A percentile compares a stretch with the other conserved stretches of the same genome.
Evolutionary conservation across 2,797 vertebrate species (phyloP).

Genomic region (Periophthalmus magnuspinnatus): DNA sequence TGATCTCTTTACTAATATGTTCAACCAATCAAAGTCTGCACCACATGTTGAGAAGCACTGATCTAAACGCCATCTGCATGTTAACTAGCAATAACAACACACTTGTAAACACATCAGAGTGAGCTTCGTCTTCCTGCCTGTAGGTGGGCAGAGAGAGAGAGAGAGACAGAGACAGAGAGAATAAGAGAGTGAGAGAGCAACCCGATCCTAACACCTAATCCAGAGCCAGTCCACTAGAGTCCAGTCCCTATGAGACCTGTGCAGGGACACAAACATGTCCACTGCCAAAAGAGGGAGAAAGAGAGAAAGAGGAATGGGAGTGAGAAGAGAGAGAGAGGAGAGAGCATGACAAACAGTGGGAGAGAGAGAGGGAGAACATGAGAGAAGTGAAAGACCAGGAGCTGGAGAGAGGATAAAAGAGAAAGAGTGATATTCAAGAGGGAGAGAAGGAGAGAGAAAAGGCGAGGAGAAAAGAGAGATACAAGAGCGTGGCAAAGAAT

Average conservation of each 20-base stretch:
- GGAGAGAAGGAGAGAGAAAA: neutral
- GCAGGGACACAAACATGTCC: constrained; percentile 58
- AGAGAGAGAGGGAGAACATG: neutral
- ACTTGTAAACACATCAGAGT: too few relatives aligned
- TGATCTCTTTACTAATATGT: too few relatives aligned
- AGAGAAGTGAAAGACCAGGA: too few relatives aligned
- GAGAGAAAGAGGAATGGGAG: neutral
- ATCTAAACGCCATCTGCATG: too few relatives aligned
- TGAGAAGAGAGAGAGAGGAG: neutral
- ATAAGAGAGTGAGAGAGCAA: constrained; percentile 39
- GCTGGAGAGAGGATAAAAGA: neutral
- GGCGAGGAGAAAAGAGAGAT: neutral
- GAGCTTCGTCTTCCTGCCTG: too few relatives aligned
- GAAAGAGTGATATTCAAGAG: neutral
- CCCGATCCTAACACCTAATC: constrained; percentile 74
- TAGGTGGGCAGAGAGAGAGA: neutral
- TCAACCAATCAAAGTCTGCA: too few relatives aligned
- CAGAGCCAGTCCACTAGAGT: constrained; percentile 53
- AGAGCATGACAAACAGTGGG: too few relatives aligned
- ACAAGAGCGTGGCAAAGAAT: too few relatives aligned
- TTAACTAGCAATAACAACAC: too few relatives aligned
- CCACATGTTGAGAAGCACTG: too few relatives aligned
- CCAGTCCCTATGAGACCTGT: constrained; percentile 41
- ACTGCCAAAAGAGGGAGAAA: constrained; percentile 18
- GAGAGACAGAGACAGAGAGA: neutral